These are phyloP conservation scores for Diprion similis DNA, from an alignment of 1,140 invertebrate genomes.

Conservation along the genomic window DNA sequence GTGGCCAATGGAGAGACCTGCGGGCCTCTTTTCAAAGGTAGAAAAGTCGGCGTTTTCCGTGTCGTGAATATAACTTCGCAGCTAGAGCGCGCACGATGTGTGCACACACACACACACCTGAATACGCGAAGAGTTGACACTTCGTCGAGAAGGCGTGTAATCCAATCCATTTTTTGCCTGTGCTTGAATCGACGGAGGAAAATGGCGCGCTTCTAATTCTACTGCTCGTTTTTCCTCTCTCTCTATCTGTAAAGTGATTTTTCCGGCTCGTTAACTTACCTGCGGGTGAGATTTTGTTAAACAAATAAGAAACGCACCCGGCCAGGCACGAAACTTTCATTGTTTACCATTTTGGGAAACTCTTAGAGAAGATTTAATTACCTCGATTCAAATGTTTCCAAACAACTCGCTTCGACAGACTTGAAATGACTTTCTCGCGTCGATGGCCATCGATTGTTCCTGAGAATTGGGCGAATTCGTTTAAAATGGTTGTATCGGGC, in stretches of 20 bases:
- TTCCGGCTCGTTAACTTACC: background rate
- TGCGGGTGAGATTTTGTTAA: background rate
- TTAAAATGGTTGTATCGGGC: no score
- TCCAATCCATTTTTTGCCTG: no score
- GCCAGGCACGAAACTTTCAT: background rate
- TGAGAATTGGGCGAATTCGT: no score
- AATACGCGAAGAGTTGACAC: no score
- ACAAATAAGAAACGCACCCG: background rate
- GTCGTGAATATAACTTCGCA: background rate
- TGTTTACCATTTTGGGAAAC: background rate
- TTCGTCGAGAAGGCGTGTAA: background rate
- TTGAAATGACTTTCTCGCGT: background rate
- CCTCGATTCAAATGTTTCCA: background rate
- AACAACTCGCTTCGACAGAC: background rate
- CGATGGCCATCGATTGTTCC: background rate
- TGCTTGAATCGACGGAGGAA: no score
- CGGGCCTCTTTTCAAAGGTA: background rate
- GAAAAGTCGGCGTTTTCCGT: background rate
- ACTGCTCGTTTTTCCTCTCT: background rate
- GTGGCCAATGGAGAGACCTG: slow-evolving; percentile 1
- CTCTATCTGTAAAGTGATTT: background rate
- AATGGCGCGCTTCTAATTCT: no score
- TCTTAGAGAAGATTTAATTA: background rate
- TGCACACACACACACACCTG: no score
- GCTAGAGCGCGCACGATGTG: background rate